phyloP scores from a whole-genome alignment of 2,113 vertebrate species.

The Emberiza fucata region DNA sequence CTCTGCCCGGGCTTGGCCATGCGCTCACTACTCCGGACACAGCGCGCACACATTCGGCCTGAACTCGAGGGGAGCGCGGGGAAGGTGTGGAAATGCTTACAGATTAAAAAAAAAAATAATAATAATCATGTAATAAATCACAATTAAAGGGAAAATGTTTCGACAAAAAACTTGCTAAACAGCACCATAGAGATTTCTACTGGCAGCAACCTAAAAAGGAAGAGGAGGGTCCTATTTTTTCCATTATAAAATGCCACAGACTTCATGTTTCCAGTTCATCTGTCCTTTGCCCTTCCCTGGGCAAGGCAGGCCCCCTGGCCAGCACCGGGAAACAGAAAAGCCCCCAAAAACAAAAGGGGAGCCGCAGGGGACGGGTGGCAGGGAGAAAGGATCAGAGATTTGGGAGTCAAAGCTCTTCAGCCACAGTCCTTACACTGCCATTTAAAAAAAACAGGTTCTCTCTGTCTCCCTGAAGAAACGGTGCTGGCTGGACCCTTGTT shows the following conservation, averaged over 20 bases:
- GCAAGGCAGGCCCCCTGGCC: background rate
- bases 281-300: background rate
- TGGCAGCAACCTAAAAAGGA: constrained; percentile 25
- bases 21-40: background rate
- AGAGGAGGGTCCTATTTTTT: background rate
- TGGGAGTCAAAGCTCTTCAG: background rate
- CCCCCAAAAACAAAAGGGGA: background rate
- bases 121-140: background rate
- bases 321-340: background rate
- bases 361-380: rapidly evolving
- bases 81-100: background rate
- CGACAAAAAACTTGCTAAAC: constrained; percentile 8
- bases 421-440: background rate
- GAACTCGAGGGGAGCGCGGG: background rate
- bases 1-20: background rate
- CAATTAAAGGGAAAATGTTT: background rate
- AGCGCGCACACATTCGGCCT: background rate
- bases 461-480: background rate
- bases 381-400: background rate
- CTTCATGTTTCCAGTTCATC: background rate
- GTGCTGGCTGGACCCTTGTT: background rate
- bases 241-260: background rate
- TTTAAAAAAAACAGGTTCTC: background rate
- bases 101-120: background rate
- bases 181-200: constrained; percentile 53